Percentiles rank a stretch among this genome's conserved stretches.
phyloP scores from a whole-genome alignment of 92 coral and sea anemone genomes.

The Plumapathes pennacea region DNA sequence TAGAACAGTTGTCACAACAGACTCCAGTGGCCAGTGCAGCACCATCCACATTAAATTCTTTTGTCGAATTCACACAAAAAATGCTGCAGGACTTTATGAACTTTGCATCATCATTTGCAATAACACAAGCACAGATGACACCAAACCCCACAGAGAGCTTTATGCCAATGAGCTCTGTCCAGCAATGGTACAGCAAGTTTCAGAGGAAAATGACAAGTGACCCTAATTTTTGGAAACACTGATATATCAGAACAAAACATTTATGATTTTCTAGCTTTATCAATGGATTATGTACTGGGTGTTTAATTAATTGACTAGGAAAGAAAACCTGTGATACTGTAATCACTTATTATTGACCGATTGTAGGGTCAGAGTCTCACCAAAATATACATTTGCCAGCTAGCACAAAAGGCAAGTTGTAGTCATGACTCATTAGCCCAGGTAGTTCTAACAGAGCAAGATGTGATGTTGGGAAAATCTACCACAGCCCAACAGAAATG shows the following conservation, averaged over 20 bases:
- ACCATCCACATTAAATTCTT: slow-evolving; percentile 84
- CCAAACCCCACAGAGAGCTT: slow-evolving; percentile 84
- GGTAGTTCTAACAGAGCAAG: no score
- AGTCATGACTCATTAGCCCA: no score
- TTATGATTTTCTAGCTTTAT: no score
- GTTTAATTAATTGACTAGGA: no score
- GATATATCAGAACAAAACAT: neutral
- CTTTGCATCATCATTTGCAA: slow-evolving; percentile 84
- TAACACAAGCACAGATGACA: slow-evolving; percentile 88
- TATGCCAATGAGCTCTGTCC: slow-evolving; percentile 85
- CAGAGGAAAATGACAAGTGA: slow-evolving; percentile 84
- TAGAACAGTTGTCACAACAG: slow-evolving; percentile 78
- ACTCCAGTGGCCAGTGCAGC: slow-evolving; percentile 73
- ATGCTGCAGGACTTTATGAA: slow-evolving; percentile 95
- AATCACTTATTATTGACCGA: no score
- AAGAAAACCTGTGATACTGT: no score
- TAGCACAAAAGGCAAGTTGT: no score
- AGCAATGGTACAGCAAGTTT: slow-evolving; percentile 81
- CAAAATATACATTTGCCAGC: no score
- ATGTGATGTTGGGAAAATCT: no score
- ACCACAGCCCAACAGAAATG: no score
- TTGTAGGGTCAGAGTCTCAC: no score
- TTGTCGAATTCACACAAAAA: slow-evolving; percentile 89
- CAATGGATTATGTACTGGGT: no score
- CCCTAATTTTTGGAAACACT: slow-evolving; percentile 86